Percentiles rank a stretch among this genome's conserved stretches.
These are phyloP conservation scores for Thumatha senex DNA, from an alignment of 2,888 invertebrate species.

Conservation along the genomic window DNA sequence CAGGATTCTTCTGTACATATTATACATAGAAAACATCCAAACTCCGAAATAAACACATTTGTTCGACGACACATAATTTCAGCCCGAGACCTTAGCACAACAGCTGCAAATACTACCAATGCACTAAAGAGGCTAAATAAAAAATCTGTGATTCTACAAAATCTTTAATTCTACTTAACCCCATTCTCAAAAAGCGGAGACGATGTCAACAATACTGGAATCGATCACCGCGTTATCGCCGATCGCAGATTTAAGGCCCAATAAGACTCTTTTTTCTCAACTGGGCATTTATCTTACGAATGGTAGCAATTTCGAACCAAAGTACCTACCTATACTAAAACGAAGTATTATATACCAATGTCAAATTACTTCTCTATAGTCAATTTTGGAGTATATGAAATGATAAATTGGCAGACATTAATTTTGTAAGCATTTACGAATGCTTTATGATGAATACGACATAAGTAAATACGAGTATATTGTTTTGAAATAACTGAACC, in stretches of 20 bases:
- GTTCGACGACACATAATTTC: too few species aligned
- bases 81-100: too few species aligned
- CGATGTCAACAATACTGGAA: conserved; percentile 25
- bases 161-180: conserved; percentile 5
- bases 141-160: too few species aligned
- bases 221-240: conserved; percentile 50
- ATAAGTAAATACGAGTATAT: neutral
- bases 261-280: conserved; percentile 51
- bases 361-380: neutral
- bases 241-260: conserved; percentile 53
- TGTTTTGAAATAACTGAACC: too few species aligned
- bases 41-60: too few species aligned
- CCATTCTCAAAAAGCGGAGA: neutral
- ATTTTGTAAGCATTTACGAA: neutral
- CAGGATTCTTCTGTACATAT: too few species aligned
- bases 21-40: too few species aligned
- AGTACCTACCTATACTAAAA: conserved; percentile 14
- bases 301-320: conserved; percentile 46
- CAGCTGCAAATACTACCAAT: too few species aligned
- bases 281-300: conserved; percentile 53
- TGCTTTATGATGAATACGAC: neutral
- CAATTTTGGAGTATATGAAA: neutral
- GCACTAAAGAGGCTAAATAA: too few species aligned
- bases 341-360: conserved; percentile 14
- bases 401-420: neutral